Evolutionary conservation across 2,113 vertebrate species (phyloP), one percentile per base, ranked within the genome.

Genomic region (Synchiropus splendidus): DNA sequence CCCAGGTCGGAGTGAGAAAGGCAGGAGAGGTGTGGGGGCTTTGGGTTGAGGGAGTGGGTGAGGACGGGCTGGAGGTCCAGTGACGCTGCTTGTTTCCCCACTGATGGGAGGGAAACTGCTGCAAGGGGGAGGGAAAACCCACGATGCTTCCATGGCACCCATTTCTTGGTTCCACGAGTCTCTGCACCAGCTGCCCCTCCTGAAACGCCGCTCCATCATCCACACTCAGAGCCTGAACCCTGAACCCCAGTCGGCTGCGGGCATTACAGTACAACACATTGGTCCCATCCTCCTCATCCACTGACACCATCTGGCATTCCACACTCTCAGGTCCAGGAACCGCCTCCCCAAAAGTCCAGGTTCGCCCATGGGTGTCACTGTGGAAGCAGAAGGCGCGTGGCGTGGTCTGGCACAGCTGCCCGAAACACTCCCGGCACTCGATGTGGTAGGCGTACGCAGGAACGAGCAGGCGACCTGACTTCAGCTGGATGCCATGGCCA

Each of bases 361-460:
- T 79, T 1, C 1, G 80, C 17, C 94, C 93, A 0, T 93, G 91
- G 37, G 91, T 90, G 3, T 98, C 92, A 0, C 95, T 98, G 68
- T 89, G 88, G 64, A 98, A 94, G 54, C 87, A 79, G 10, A 98
- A 95, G 46, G 90, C 81, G 18, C 85, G 90, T 0, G 92, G 85
- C 1, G 87, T 88, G 40, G 89, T 92, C 72, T 81, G 85, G 70
- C 94, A 95, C 55, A 91, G 67, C 67, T 79, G 83, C 6, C 93
- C 90, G 0, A 92, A 96, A 64, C 93, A 97, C 57, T 90, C 74
- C 16, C 74, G 89, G 56, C 88, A 90, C 58, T 92, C 88, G 1
- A 97, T 93, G 18, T 82, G 86, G 77, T 99, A 97, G 4, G 89
- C 75, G 10, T 97, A 98, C 35, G 93, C 94, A 0, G 94, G 94